A percentile compares a stretch with the other conserved stretches of the same genome.
Evolutionary conservation across 2,888 invertebrate genomes (phyloP).

Genomic region (Helleia helle): DNA sequence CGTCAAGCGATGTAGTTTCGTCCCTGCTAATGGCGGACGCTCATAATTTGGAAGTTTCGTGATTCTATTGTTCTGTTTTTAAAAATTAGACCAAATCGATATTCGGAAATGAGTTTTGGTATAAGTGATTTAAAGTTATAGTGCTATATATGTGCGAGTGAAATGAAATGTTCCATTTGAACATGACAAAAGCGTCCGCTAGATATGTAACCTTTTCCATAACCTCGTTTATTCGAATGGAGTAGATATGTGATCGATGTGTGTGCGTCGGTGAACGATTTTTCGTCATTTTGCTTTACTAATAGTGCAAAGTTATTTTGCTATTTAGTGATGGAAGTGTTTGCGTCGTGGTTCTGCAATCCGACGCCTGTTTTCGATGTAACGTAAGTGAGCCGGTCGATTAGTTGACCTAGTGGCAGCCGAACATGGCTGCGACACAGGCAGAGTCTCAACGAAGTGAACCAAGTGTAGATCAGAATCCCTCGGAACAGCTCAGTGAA

Average conservation of each 20-base stretch:
- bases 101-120: conserved; percentile 53
- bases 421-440: conserved; percentile 90
- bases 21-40: conserved; percentile 74
- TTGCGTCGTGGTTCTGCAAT: conserved; percentile 69
- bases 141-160: conserved; percentile 61
- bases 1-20: conserved; percentile 65
- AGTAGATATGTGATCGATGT: conserved; percentile 84
- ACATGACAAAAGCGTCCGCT: conserved; percentile 72
- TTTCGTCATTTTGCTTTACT: conserved; percentile 68
- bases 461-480: conserved; percentile 78
- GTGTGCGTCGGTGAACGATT: conserved; percentile 80
- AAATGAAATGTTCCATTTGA: conserved; percentile 65
- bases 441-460: conserved; percentile 88
- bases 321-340: conserved; percentile 72
- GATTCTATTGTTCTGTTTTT: conserved; percentile 69
- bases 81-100: conserved; percentile 43
- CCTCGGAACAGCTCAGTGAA: conserved; percentile 78
- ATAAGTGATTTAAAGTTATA: conserved; percentile 41
- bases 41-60: conserved; percentile 72
- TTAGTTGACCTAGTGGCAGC: conserved; percentile 76
- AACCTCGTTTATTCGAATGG: conserved; percentile 85
- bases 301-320: conserved; percentile 55
- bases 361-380: conserved; percentile 73
- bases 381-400: conserved; percentile 74
- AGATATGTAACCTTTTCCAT: conserved; percentile 82